Conservation (phyloP, 2,797 vertebrate species). For the Antennarius maculatus region DNA sequence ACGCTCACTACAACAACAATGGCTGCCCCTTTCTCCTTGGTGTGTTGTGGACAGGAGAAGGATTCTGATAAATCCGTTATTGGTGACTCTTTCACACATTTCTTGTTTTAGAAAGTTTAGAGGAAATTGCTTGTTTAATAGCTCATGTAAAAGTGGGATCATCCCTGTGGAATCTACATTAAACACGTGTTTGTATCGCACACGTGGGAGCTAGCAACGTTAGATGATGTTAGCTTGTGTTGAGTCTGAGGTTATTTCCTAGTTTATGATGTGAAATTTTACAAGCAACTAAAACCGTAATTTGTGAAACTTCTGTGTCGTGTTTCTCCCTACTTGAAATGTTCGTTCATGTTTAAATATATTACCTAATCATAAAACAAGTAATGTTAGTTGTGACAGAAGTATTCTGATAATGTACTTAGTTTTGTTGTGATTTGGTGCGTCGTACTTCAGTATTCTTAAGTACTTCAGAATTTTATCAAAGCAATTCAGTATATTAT, state of each 20-base stretch:
- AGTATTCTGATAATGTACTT: too few species aligned
- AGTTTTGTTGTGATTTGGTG: background rate
- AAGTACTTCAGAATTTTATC: background rate
- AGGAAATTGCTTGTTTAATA: accelerated
- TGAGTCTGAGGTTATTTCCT: background rate
- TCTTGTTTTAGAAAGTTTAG: background rate
- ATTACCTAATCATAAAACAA: too few species aligned
- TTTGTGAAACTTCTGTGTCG: background rate
- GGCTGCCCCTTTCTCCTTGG: constrained; percentile 71
- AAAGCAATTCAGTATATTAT: background rate
- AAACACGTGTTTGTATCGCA: background rate
- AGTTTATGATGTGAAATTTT: background rate
- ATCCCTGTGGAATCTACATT: accelerated
- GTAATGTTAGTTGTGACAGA: too few species aligned
- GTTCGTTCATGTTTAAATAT: too few species aligned
- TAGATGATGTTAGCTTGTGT: background rate
- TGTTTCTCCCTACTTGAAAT: background rate
- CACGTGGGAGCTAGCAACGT: constrained; percentile 54
- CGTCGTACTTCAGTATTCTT: background rate
- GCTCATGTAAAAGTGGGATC: background rate
- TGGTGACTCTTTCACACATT: constrained; percentile 59
- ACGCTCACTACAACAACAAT: constrained; percentile 57
- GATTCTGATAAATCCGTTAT: constrained; percentile 72
- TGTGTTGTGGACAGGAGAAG: constrained; percentile 67
- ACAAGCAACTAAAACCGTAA: background rate